Evolutionary conservation across 2,113 vertebrate genomes (phyloP), one percentile per base, ranked within the genome.

Genomic region (Todiramphus chloris): DNA sequence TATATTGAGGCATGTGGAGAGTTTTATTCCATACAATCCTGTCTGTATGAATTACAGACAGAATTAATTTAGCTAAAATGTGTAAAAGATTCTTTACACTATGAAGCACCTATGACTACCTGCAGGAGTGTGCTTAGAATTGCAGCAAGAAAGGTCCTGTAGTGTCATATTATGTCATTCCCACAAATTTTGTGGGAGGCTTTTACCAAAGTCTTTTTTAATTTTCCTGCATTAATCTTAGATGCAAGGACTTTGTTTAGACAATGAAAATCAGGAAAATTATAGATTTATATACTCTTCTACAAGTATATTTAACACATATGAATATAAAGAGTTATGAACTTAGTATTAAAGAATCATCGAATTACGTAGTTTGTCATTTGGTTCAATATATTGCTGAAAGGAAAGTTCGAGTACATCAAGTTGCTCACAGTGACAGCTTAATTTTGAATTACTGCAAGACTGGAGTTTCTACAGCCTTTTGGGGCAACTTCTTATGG

Each of bases 1-100:
- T 16, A 19, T 39, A 56, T 27, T 9, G 4, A 28, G 9, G 10
- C 0, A 0, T 30, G 9, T 6, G 6, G 11, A 25, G 13, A 39
- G 15, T 25, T 74, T 91, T 64, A 14, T 56, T 79, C 33, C 55
- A 58, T 63, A 62, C 16, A 68, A 11, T 37, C 11, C 24, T 63
- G 14, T 21, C 55, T 1, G 0, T 35, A 33, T 31, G 12, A 56
- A 81, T 33, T 66, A 39, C 10, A 31, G 33, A 10, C 5, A 62
- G 13, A 7, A 50, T n/a, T 68, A 9, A n/a, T 37, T 50, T 44
- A 37, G 19, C 19, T 35, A 68, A 53, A 78, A n/a, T 16, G 4
- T 11, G 6, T 55, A 20, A n/a, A 55, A 59, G 13, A 30, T 28
- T 41, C 43, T n/a, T 28, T 43, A 9, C 63, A 10, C 33, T 59